These are phyloP conservation scores for Drosophila engyochracea DNA, from an alignment of 2,888 invertebrate genomes.

Conservation along the genomic window DNA sequence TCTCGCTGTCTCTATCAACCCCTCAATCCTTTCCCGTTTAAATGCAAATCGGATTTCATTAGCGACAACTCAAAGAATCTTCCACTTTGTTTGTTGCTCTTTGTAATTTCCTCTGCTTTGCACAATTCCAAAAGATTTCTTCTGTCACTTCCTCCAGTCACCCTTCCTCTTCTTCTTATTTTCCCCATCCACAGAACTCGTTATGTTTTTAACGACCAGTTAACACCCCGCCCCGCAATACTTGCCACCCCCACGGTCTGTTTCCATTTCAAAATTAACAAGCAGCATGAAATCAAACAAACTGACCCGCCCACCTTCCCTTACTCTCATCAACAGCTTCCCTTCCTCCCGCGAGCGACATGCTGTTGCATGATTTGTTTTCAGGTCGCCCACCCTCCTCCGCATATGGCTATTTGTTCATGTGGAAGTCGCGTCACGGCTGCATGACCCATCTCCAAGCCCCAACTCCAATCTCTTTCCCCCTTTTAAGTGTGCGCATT, in stretches of 20 bases:
- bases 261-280: constrained; percentile 49
- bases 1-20: constrained; percentile 27
- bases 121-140: constrained; percentile 23
- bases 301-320: constrained; percentile 45
- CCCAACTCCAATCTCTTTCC: not conserved
- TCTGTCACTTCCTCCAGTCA: not conserved
- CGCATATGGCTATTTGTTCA: constrained; percentile 47
- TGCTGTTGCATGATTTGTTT: constrained; percentile 58
- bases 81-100: constrained; percentile 51
- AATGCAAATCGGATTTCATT: constrained; percentile 49
- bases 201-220: constrained; percentile 67
- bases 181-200: constrained; percentile 23
- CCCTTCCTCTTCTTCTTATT: not conserved
- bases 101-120: constrained; percentile 25
- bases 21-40: not conserved
- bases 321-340: constrained; percentile 4
- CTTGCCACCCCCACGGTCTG: constrained; percentile 23
- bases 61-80: constrained; percentile 53
- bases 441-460: constrained; percentile 34
- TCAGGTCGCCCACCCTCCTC: constrained; percentile 7
- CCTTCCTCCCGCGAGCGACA: constrained; percentile 21
- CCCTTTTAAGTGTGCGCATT: constrained; percentile 10
- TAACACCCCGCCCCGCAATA: constrained; percentile 27
- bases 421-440: constrained; percentile 56
- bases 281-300: constrained; percentile 56